phyloP scores from a whole-genome alignment of 2,797 vertebrate genomes.

The Geotrypetes seraphini region DNA sequence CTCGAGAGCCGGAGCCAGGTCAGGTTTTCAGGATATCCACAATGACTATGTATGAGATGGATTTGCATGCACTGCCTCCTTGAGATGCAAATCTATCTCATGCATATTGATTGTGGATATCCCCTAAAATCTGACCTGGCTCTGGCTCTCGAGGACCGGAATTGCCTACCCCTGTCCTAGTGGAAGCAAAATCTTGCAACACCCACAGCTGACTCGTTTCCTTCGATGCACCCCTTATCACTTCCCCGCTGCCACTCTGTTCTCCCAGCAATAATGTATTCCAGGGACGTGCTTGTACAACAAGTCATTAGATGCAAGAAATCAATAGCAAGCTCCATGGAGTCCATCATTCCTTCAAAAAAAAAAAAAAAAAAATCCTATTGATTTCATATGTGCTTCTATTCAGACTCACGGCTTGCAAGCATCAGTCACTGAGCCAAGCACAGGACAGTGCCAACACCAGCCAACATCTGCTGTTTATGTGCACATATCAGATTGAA shows the following conservation, averaged over 20 bases:
- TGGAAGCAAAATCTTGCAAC: background rate
- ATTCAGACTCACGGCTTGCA: slow-evolving; percentile 3
- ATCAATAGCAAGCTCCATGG: slow-evolving; percentile 16
- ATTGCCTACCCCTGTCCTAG: no score
- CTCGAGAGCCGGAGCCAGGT: no score
- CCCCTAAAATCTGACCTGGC: no score
- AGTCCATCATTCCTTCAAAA: slow-evolving; percentile 27
- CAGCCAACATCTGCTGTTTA: background rate
- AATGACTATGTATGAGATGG: no score
- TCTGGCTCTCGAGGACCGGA: no score
- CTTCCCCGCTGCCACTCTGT: no score
- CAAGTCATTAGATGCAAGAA: slow-evolving; percentile 29
- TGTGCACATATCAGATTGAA: background rate
- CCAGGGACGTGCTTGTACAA: slow-evolving; percentile 24
- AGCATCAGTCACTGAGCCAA: slow-evolving; percentile 21
- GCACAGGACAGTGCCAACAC: slow-evolving; percentile 8
- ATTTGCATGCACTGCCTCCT: no score
- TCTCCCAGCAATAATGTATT: slow-evolving; percentile 25
- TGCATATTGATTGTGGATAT: no score
- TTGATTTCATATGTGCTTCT: slow-evolving; percentile 16
- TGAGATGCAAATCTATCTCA: no score
- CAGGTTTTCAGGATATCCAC: no score
- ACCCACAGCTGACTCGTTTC: slow-evolving; percentile 4
- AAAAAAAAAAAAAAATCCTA: slow-evolving; percentile 30
- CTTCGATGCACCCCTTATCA: slow-evolving; percentile 10